These are phyloP conservation scores for Oplegnathus fasciatus DNA, from an alignment of 2,113 vertebrate genomes.

Conservation along the genomic window DNA sequence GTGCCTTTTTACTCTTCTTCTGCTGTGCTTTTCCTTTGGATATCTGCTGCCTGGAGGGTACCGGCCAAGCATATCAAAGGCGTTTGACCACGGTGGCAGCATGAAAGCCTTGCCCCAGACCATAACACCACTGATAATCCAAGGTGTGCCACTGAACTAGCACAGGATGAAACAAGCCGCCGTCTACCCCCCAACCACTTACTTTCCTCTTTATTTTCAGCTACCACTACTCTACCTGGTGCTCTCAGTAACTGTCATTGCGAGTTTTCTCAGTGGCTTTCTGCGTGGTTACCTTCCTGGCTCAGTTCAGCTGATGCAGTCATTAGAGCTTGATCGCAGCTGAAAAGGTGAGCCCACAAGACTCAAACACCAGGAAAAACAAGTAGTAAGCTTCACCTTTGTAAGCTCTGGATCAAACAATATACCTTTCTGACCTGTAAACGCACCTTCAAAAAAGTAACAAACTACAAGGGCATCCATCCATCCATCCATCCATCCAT, in stretches of 20 bases:
- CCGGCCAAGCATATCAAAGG: slow-evolving; percentile 76
- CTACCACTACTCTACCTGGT: slow-evolving; percentile 21
- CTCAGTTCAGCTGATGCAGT: slow-evolving; percentile 44
- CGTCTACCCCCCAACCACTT: slow-evolving; percentile 37
- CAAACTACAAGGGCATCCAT: background rate
- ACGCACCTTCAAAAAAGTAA: background rate
- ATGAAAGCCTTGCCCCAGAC: slow-evolving; percentile 75
- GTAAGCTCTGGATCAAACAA: background rate
- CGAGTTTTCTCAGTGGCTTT: slow-evolving; percentile 36
- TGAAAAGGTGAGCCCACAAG: background rate
- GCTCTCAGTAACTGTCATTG: slow-evolving; percentile 18
- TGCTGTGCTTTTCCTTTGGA: slow-evolving; percentile 60
- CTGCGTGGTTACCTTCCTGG: slow-evolving; percentile 35
- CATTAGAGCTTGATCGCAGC: slow-evolving; percentile 36
- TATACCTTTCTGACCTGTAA: background rate
- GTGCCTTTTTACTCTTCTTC: slow-evolving; percentile 55
- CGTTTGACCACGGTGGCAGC: slow-evolving; percentile 75
- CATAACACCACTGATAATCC: slow-evolving; percentile 74
- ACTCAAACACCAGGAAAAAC: slow-evolving; percentile 12
- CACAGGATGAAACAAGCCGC: slow-evolving; percentile 62
- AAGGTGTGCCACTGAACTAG: slow-evolving; percentile 67
- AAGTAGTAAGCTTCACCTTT: background rate
- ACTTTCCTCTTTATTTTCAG: slow-evolving; percentile 45
- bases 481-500: too few relatives aligned
- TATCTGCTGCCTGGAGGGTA: slow-evolving; percentile 58